Conservation (phyloP, 2,888 invertebrate genomes). For the Troglohyphantes excavatus region DNA sequence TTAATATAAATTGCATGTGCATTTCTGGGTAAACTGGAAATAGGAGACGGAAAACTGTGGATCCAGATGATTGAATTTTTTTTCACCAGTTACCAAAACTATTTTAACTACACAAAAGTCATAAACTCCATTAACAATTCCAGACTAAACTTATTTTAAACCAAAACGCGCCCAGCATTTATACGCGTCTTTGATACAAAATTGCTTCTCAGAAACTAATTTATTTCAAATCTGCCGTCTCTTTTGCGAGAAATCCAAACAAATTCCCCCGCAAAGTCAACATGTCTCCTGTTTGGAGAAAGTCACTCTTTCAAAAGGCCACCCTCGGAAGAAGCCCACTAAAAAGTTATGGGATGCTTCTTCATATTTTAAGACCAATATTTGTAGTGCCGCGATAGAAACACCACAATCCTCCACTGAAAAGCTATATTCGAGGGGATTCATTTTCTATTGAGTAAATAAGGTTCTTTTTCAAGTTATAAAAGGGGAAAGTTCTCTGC, state of each 20-base stretch:
- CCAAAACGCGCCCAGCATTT: neutral
- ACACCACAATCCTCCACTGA: constrained; percentile 18
- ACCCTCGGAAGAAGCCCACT: constrained; percentile 18
- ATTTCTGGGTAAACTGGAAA: too few relatives aligned
- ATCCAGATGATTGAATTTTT: too few relatives aligned
- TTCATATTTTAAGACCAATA: constrained; percentile 72
- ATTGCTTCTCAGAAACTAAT: constrained; percentile 28
- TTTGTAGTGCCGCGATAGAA: constrained; percentile 40
- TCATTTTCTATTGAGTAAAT: constrained; percentile 71
- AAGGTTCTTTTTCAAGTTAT: constrained; percentile 48
- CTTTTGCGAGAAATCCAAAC: constrained; percentile 44
- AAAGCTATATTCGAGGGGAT: constrained; percentile 40
- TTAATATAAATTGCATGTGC: too few relatives aligned
- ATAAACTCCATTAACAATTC: too few relatives aligned
- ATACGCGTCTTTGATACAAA: neutral
- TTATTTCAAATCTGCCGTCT: constrained; percentile 24
- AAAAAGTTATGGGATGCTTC: constrained; percentile 38
- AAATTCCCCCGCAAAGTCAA: constrained; percentile 47
- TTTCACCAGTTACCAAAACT: too few relatives aligned
- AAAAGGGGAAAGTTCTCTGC: constrained; percentile 44
- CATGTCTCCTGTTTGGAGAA: constrained; percentile 21
- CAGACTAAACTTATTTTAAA: too few relatives aligned
- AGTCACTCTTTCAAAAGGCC: constrained; percentile 15
- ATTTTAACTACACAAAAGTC: too few relatives aligned
- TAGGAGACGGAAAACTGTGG: too few relatives aligned